Evolutionary conservation across 2,888 invertebrate genomes (phyloP), one percentile per base, ranked within the genome.

Genomic region (Alloplasta piceator): DNA sequence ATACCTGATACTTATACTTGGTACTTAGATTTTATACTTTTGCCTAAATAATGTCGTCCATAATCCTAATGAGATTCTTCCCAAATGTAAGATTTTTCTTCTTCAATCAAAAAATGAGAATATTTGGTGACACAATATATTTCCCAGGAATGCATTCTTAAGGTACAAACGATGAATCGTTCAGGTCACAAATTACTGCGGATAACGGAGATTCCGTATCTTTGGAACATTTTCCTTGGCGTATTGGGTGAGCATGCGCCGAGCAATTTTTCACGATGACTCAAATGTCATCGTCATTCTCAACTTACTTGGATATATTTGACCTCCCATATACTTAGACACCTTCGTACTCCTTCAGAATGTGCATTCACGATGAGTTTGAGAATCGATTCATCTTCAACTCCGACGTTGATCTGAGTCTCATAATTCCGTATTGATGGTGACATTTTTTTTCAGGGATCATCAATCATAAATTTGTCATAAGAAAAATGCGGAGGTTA

Each of bases 241-340:
- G 63, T 12, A 73, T 63, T 52, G 52, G 72, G 12, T 50, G 60
- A 1, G 10, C 43, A 43, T 16, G 63, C 46, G 41, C 55, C 63
- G 39, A 14, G n/a, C 26, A 43, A 58, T 64, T 71, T 71, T 71
- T 66, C 46, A 58, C 71, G 43, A 78, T 78, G 77, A 78, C 64
- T 78, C 77, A 78, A 58, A 5, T 50, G 41, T 63, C 41, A n/a
- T 38, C 61, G 68, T 61, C 63, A 39, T 71, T 56, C 60, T 61
- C 58, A 46, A 71, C 71, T 71, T 71, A 64, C 66, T 48, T 64
- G 39, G 70, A 71, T 71, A 52, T 58, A 48, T 52, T 66, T 71
- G 48, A 7, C 12, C 36, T 5, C 6, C 12, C 38, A 36, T 66
- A 10, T 36, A 36, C 12, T 5, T 14, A 14, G 14, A 16, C 12